These are phyloP conservation scores for Drosophila prosaltans DNA, from an alignment of 1,140 invertebrate species.

Conservation along the genomic window DNA sequence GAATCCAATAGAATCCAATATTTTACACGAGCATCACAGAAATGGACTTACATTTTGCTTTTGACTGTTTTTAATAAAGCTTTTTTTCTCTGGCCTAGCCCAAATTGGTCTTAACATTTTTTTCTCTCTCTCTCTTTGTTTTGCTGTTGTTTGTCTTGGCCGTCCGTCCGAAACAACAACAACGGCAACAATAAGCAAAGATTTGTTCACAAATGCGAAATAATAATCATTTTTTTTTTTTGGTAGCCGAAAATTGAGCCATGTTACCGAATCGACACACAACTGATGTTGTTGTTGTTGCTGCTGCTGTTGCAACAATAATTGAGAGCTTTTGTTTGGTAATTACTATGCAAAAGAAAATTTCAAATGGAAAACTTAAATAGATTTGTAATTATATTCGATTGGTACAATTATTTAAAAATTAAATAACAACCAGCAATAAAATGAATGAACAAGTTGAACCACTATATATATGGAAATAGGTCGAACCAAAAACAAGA, in stretches of 20 bases:
- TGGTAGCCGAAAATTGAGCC: conserved; percentile 67
- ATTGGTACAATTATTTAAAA: conserved; percentile 79
- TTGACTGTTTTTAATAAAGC: no score
- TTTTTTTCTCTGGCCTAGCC: no score
- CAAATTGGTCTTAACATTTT: no score
- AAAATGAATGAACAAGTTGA: not conserved
- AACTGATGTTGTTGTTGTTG: conserved; percentile 19
- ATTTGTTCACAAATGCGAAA: conserved; percentile 69
- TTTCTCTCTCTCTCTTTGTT: conserved; percentile 32
- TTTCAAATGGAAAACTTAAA: conserved; percentile 63
- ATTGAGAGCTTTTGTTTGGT: conserved; percentile 62
- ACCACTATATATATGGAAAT: not conserved
- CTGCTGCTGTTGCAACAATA: conserved; percentile 51
- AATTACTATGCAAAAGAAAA: conserved; percentile 75
- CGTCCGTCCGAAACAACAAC: conserved; percentile 46
- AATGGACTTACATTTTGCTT: no score
- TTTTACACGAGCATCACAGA: no score
- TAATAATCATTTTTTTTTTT: conserved; percentile 67
- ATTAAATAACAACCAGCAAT: conserved; percentile 16
- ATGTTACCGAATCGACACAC: conserved; percentile 71
- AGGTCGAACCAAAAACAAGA: no score
- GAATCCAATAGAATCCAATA: no score
- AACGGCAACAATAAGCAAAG: conserved; percentile 56
- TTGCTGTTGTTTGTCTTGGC: conserved; percentile 33
- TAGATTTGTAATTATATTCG: conserved; percentile 76